Evolutionary conservation across 2,797 vertebrate genomes (phyloP), one percentile per base, ranked within the genome.

Genomic region (Fratercula arctica): DNA sequence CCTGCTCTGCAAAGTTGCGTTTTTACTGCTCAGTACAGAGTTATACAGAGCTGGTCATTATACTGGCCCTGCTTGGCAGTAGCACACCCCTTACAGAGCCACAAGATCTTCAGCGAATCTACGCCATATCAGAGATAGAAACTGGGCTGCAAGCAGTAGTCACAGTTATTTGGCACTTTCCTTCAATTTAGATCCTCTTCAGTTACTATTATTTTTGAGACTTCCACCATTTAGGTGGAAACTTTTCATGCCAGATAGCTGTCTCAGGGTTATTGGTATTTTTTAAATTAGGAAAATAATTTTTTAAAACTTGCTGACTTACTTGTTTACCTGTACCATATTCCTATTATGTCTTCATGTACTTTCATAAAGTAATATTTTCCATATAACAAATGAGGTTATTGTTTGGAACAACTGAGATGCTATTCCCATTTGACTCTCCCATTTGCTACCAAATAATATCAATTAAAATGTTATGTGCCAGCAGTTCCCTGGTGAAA

Each of bases 391-490:
- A 81, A 85, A 89, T 51, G 25, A 64, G 9, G 48, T 83, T 26
- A 79, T 85, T 90, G 23, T 81, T 82, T 82, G 43, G 54, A 85
- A 91, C 41, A 88, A 76, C 26, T 41, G 57, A 94, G 45, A 64
- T 72, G 12, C 1, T 87, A 74, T 86, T 95, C 57, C 75, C 48
- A 56, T 93, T 95, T 95, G 50, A 80, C 69, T 81, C 56, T 95
- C 29, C 33, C 61, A 84, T 89, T 86, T 79, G 50, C 89, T 74
- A 85, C 13, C 15, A 89, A 79, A 85, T 37, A 87, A 74, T 75
- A 88, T 81, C 45, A 92, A 87, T 85, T 91, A 54, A 91, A 91
- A 67, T 63, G 16, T 61, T 89, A 54, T 60, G 26, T 90, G 35
- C 10, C 78, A 74, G 48, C 51, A 63, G 60, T 41, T 95, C 43